Evolutionary conservation across 92 coral and sea anemone genomes (phyloP).

Genomic region (Porites cylindrica): DNA sequence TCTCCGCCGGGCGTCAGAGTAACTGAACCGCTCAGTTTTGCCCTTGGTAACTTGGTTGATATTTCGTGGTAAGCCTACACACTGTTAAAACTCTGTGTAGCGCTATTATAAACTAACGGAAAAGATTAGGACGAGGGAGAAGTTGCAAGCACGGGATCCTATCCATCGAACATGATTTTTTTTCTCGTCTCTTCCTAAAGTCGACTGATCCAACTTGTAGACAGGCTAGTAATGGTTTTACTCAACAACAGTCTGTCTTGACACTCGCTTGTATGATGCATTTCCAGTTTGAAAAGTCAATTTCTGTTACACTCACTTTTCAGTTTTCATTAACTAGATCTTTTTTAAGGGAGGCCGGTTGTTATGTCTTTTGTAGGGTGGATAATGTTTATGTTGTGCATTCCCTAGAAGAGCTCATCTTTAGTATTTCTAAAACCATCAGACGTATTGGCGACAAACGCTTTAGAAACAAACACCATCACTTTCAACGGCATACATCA

Average conservation of each 20-base stretch:
- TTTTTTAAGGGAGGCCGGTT: slow-evolving; percentile 6
- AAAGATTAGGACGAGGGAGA: not conserved
- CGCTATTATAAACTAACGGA: slow-evolving; percentile 3
- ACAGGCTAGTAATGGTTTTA: not conserved
- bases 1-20: not conserved
- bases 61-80: slow-evolving; percentile 22
- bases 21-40: not conserved
- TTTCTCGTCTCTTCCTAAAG: too few relatives aligned
- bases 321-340: not conserved
- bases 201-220: too few relatives aligned
- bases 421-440: not conserved
- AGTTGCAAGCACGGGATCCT: too few relatives aligned
- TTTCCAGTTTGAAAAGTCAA: not conserved
- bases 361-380: slow-evolving; percentile 13
- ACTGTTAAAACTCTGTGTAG: slow-evolving; percentile 16
- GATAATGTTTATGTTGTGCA: not conserved
- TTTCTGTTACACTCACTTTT: not conserved
- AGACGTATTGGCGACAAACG: slow-evolving; percentile 30
- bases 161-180: too few relatives aligned
- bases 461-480: not conserved
- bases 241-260: not conserved
- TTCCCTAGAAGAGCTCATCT: too few relatives aligned
- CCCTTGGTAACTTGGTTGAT: not conserved
- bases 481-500: not conserved
- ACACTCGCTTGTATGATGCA: too few relatives aligned